Evolutionary conservation across 2,113 vertebrate species (phyloP), one percentile per base, ranked within the genome.

Genomic region (Halcyon senegalensis): DNA sequence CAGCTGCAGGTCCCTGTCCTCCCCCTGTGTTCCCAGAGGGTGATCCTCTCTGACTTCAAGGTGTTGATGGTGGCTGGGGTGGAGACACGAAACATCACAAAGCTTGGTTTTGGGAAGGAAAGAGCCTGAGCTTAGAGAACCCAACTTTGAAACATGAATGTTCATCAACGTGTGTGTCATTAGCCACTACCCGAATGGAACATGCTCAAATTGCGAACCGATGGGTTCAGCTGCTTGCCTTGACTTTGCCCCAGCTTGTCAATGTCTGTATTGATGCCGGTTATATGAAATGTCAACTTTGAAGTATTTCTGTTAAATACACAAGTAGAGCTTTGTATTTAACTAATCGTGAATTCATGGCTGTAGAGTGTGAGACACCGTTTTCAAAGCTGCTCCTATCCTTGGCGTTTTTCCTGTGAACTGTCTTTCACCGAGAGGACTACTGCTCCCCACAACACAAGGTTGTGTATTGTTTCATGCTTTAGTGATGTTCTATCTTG

Each of bases 261-360:
- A 46, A 8, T 63, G 68, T 92, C 83, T 93, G 53, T 87, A 35
- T 87, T 68, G 82, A 76, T 39, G 50, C 59, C 69, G 31, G 41
- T 81, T 78, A 92, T n/a, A 89, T 15, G 35, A 51, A 67, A 81
- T 67, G 85, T 88, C 90, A 93, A 37, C 60, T 77, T 39, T 11
- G 56, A 68, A 89, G 46, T 59, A 77, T 84, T 90, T 94, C 77
- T 94, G 94, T 96, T 96, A 90, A 96, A 93, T 93, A 94, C 75
- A 94, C 18, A 84, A 84, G 88, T 90, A 90, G 94, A 96, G 56
- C 96, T 93, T 96, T 94, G 92, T 95, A 70, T 94, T 95, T 92
- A 95, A 96, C 90, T 83, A 4, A 79, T 90, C 81, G 90, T 95
- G 80, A 90, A 86, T 91, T 50, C 16, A 77, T 48, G 76, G 9